Evolutionary conservation across 2,797 vertebrate genomes (phyloP).

Genomic region (Sebastes miniatus): DNA sequence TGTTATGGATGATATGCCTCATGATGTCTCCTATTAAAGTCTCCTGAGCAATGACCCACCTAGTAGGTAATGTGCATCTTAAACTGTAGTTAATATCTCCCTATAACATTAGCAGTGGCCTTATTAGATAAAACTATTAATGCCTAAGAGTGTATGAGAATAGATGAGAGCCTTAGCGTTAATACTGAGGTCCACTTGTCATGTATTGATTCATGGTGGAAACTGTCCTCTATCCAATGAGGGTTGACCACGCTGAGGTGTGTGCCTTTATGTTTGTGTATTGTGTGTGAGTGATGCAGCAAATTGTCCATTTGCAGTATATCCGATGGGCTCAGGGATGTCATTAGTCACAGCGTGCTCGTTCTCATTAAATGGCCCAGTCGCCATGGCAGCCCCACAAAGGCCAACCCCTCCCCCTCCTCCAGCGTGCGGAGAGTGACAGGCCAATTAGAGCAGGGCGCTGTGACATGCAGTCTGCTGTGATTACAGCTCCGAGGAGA

Average conservation of each 20-base stretch:
- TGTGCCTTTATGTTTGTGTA: constrained; percentile 62
- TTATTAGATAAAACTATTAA: constrained; percentile 53
- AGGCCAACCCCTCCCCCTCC: constrained; percentile 66
- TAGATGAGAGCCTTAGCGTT: constrained; percentile 31
- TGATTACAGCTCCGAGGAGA: constrained; percentile 77
- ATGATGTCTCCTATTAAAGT: constrained; percentile 44
- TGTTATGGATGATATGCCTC: constrained; percentile 56
- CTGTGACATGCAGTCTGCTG: constrained; percentile 79
- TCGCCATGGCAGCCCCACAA: constrained; percentile 84
- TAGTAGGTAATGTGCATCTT: constrained; percentile 54
- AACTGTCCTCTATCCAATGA: constrained; percentile 54
- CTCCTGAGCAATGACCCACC: constrained; percentile 55
- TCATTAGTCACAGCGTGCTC: constrained; percentile 85
- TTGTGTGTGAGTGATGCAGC: constrained; percentile 76
- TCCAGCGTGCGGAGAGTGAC: constrained; percentile 75
- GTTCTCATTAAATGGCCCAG: constrained; percentile 82
- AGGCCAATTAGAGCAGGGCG: constrained; percentile 83
- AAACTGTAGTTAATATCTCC: constrained; percentile 55
- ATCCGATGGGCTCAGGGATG: constrained; percentile 83
- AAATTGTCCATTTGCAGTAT: constrained; percentile 82
- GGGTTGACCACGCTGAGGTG: constrained; percentile 58
- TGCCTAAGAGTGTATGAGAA: constrained; percentile 32
- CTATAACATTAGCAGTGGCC: constrained; percentile 42
- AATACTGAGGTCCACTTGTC: constrained; percentile 47
- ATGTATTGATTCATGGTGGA: constrained; percentile 57